Evolutionary conservation across 2,888 invertebrate species (phyloP).

Genomic region (Macrophya annulata): DNA sequence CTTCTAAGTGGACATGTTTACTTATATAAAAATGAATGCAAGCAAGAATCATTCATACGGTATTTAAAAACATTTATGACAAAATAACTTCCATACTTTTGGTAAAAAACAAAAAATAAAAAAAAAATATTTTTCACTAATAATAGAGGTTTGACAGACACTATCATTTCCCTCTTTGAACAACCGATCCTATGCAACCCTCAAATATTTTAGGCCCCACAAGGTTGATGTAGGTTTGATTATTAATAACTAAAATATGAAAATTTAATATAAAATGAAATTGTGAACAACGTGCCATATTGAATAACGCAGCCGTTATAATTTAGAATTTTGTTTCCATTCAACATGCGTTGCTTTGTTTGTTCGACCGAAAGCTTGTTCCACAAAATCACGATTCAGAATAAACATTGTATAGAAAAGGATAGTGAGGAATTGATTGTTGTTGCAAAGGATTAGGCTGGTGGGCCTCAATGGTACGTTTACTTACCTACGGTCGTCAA

Average conservation of each 20-base stretch:
- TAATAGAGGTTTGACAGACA: neutral
- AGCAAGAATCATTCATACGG: slow-evolving; percentile 3
- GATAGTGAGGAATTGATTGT: slow-evolving; percentile 60
- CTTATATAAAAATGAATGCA: slow-evolving; percentile 17
- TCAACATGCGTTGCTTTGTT: slow-evolving; percentile 10
- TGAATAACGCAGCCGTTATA: neutral
- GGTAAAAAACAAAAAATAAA: slow-evolving; percentile 17
- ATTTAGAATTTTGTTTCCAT: neutral
- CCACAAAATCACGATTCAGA: slow-evolving; percentile 51
- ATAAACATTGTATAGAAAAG: slow-evolving; percentile 62
- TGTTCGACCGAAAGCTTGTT: neutral
- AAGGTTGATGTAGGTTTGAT: neutral
- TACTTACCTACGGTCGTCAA: slow-evolving; percentile 91
- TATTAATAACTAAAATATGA: neutral
- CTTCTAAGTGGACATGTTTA: neutral
- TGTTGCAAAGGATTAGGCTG: slow-evolving; percentile 62
- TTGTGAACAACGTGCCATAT: neutral
- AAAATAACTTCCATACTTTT: neutral
- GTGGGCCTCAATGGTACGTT: slow-evolving; percentile 67
- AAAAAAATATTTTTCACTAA: neutral
- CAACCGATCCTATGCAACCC: slow-evolving; percentile 37
- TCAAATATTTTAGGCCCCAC: neutral
- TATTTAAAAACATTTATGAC: neutral
- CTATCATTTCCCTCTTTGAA: slow-evolving; percentile 39
- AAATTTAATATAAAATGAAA: neutral